phyloP scores from a whole-genome alignment of 2,888 invertebrate genomes.

The Conchocele bisecta region DNA sequence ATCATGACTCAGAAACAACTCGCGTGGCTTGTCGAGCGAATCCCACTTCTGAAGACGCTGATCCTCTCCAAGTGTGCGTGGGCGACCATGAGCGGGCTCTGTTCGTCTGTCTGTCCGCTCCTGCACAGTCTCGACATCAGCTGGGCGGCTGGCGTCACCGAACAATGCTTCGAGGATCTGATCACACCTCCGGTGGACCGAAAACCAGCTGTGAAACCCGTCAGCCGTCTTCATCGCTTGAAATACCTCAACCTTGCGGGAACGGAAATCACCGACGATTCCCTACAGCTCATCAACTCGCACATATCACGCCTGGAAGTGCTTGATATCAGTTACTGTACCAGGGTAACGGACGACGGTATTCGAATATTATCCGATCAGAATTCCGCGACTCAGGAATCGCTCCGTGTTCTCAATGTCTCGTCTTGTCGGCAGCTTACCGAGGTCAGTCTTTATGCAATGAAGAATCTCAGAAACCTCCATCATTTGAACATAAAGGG shows the following conservation, averaged over 20 bases:
- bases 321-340: slow-evolving; percentile 93
- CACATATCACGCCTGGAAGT: slow-evolving; percentile 85
- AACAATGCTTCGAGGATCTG: slow-evolving; percentile 92
- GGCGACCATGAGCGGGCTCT: slow-evolving; percentile 90
- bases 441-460: slow-evolving; percentile 47
- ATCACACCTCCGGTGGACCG: slow-evolving; percentile 94
- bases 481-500: slow-evolving; percentile 35
- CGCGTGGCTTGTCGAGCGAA: slow-evolving; percentile 94
- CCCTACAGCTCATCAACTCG: slow-evolving; percentile 85
- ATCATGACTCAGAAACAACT: slow-evolving; percentile 93
- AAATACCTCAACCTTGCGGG: slow-evolving; percentile 91
- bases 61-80: slow-evolving; percentile 88
- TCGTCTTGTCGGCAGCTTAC: slow-evolving; percentile 66
- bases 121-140: slow-evolving; percentile 90
- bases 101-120: slow-evolving; percentile 92
- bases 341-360: slow-evolving; percentile 94
- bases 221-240: slow-evolving; percentile 90
- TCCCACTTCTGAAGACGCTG: slow-evolving; percentile 92
- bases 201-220: slow-evolving; percentile 88
- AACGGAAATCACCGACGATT: slow-evolving; percentile 95
- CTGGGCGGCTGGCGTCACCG: slow-evolving; percentile 93
- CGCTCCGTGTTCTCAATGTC: slow-evolving; percentile 58
- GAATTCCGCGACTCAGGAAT: slow-evolving; percentile 52
- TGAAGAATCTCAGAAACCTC: slow-evolving; percentile 47
- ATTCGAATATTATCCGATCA: slow-evolving; percentile 84